Evolutionary conservation across 2,888 invertebrate genomes (phyloP), one percentile per base, ranked within the genome.

Genomic region (Drosophila cracens): DNA sequence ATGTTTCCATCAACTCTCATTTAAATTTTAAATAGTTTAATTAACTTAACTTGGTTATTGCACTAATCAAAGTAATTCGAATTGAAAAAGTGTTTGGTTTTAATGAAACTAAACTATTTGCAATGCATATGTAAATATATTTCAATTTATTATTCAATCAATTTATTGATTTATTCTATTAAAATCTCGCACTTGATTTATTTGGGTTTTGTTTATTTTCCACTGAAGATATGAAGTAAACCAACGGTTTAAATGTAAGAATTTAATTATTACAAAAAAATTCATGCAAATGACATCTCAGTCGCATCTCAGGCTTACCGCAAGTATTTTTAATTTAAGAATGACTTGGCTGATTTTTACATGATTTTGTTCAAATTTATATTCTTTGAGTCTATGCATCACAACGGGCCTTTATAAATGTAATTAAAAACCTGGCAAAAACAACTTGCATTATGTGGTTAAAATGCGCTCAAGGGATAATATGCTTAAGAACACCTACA

Each of bases 391-490:
- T n/a, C 13, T 34, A 31, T 8, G 36, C 13, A 6, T 21, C 33
- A 13, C 33, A 43, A 46, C n/a, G 27, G 18, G 21, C 49, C 61
- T 51, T 59, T n/a, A 21, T 43, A 34, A 25, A 51, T 76, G 81
- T 89, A 89, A 84, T 84, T 84, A 84, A 81, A 83, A 83, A 74
- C 70, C 64, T 76, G 63, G 48, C 36, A 61, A 59, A 72, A 74
- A 59, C 57, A 81, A 68, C 52, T 62, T 77, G 74, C 65, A 76
- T 69, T 71, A 74, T 70, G 70, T 57, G 77, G 76, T 63, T 70
- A 61, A 69, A 70, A 68, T 74, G 53, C 72, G 87, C 87, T 83
- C 84, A 89, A 87, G 76, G 84, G 84, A 84, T 87, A 84, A 87
- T 79, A 69, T 60, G 72, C 63, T 79, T 72, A 72, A 53, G 64